Evolutionary conservation across 1,140 invertebrate genomes (phyloP), one percentile per base, ranked within the genome.

Genomic region (Habropoda laboriosa): DNA sequence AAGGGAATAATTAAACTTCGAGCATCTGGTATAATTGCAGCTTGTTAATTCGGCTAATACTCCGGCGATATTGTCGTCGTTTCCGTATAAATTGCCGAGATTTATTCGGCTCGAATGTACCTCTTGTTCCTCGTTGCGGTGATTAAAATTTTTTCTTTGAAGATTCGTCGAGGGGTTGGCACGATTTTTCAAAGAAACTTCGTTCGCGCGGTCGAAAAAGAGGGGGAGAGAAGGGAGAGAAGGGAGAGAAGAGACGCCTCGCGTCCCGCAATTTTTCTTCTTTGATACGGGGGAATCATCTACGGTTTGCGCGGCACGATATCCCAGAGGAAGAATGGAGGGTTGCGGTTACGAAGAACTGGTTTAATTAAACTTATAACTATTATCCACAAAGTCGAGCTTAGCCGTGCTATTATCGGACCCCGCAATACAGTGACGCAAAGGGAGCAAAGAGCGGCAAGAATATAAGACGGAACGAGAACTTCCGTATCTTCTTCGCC

Each of bases 331-430:
- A 76, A 76, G 72, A 80, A 80, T 80, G 63, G 71, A 42, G 47
- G 78, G 6, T 32, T 45, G 60, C 40, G 51, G n/a, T 18, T 21
- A 53, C 32, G 71, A 66, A 58, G 78, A 63, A 66, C 66, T 45
- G 79, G 74, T 81, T 81, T 81, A 81, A 81, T 81, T 81, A 81
- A 81, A 81, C 64, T 78, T 68, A 71, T 78, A 81, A 76, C 61
- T 76, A 80, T 80, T 76, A 76, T 66, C 72, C 79, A 53, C 53
- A 64, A 64, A 76, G 72, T 80, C 73, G 61, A 61, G 78, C 61
- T 74, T 57, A 66, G 78, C 49, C 60, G 71, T 38, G 40, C 51
- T 80, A 72, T 75, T 64, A 75, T 64, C 61, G 76, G 30, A n/a
- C 5, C n/a, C 53, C 8, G 42, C 66, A 49, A 70, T 77, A 77